Evolutionary conservation across 2,113 vertebrate genomes (phyloP).

Genomic region (Myotis yumanensis): DNA sequence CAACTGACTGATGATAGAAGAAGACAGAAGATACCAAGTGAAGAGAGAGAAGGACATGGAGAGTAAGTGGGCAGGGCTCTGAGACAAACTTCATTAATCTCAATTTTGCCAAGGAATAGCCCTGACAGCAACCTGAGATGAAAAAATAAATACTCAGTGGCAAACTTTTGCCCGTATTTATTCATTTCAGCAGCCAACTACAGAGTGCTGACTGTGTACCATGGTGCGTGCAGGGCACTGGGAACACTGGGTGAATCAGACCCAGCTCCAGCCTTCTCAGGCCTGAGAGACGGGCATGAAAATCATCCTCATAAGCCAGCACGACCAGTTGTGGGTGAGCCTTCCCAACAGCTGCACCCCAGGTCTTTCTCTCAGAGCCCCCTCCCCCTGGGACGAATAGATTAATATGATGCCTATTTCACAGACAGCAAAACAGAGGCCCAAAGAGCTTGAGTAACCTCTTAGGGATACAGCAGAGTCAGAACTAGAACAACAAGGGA

Average conservation of each 20-base stretch:
- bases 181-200: neutral
- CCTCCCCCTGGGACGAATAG: neutral
- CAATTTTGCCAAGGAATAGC: neutral
- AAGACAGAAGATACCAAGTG: neutral
- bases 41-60: neutral
- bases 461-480: neutral
- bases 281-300: neutral
- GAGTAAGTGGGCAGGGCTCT: neutral
- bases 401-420: neutral
- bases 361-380: neutral
- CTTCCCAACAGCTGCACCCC: neutral
- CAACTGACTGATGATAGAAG: constrained; percentile 1
- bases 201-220: neutral
- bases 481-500: neutral
- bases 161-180: neutral
- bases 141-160: constrained; percentile 5
- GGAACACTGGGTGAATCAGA: neutral
- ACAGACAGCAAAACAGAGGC: neutral
- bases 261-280: neutral
- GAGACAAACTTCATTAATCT: constrained; percentile 33
- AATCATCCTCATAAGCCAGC: fast-evolving
- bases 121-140: neutral
- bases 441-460: neutral
- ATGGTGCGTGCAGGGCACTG: neutral
- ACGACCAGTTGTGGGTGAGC: fast-evolving